These are phyloP conservation scores for Dicrurus megarhynchus DNA, from an alignment of 2,113 vertebrate genomes.

Conservation along the genomic window DNA sequence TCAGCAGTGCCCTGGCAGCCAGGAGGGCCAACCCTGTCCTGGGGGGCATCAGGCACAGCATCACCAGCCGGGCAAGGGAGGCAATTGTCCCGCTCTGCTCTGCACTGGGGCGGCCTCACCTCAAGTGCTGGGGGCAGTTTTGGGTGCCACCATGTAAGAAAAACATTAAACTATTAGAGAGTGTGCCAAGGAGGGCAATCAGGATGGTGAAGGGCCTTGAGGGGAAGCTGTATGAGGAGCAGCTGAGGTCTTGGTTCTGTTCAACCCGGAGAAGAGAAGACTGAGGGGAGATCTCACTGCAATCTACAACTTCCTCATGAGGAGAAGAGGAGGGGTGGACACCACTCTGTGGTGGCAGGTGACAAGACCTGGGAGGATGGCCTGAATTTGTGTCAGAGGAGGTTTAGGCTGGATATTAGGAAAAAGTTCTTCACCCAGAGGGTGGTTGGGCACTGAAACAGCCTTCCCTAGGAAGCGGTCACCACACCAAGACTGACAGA, in stretches of 20 bases:
- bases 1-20: background rate
- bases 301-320: background rate
- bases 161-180: background rate
- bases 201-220: background rate
- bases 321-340: background rate
- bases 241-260: background rate
- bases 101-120: rapidly evolving
- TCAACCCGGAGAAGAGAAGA: background rate
- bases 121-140: rapidly evolving
- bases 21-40: rapidly evolving
- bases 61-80: rapidly evolving
- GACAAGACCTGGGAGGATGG: background rate
- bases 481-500: background rate
- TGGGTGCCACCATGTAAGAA: rapidly evolving
- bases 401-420: background rate
- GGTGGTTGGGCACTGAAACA: rapidly evolving
- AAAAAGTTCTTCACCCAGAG: background rate
- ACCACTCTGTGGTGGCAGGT: background rate
- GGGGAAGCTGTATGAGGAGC: rapidly evolving
- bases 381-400: background rate
- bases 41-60: background rate
- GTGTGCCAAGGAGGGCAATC: rapidly evolving
- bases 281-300: rapidly evolving
- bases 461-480: background rate
- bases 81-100: background rate